Percentiles rank a stretch among this genome's conserved stretches.
These are phyloP conservation scores for Drosophila leonis DNA, from an alignment of 2,888 invertebrate genomes.

Conservation along the genomic window DNA sequence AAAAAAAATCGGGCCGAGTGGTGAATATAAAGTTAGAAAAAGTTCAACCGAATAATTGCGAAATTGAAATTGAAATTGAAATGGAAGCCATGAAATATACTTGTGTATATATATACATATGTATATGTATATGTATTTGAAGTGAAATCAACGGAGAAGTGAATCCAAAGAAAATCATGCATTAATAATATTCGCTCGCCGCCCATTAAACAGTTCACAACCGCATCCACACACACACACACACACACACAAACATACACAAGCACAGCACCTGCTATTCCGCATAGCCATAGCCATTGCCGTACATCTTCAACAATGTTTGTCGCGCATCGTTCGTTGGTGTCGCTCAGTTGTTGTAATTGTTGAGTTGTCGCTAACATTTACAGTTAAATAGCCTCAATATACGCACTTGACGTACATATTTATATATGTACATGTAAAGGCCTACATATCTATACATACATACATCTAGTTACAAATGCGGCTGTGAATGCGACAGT, in stretches of 20 bases:
- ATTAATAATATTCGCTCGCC: constrained; percentile 25
- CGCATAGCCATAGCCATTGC: constrained; percentile 8
- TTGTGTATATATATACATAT: neutral
- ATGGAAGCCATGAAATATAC: constrained; percentile 22
- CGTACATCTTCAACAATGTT: constrained; percentile 38
- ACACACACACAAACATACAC: neutral
- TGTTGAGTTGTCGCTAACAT: constrained; percentile 53
- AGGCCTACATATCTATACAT: neutral
- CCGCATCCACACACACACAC: constrained; percentile 1
- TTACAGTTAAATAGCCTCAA: constrained; percentile 48
- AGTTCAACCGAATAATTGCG: constrained; percentile 46
- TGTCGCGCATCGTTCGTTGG: constrained; percentile 22
- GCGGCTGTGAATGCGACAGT: constrained; percentile 36
- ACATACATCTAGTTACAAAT: constrained; percentile 38
- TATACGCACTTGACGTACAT: constrained; percentile 40
- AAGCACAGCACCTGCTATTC: constrained; percentile 24
- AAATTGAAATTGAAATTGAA: constrained; percentile 42
- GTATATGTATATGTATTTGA: constrained; percentile 4
- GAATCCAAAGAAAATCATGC: constrained; percentile 17
- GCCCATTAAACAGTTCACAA: constrained; percentile 12
- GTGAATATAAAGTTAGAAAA: constrained; percentile 72
- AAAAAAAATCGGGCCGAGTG: constrained; percentile 72
- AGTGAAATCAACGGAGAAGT: constrained; percentile 41
- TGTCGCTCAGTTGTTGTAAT: constrained; percentile 47
- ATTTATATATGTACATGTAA: constrained; percentile 3